Conservation (phyloP, 2,113 vertebrate genomes). For the Apodemus sylvaticus region DNA sequence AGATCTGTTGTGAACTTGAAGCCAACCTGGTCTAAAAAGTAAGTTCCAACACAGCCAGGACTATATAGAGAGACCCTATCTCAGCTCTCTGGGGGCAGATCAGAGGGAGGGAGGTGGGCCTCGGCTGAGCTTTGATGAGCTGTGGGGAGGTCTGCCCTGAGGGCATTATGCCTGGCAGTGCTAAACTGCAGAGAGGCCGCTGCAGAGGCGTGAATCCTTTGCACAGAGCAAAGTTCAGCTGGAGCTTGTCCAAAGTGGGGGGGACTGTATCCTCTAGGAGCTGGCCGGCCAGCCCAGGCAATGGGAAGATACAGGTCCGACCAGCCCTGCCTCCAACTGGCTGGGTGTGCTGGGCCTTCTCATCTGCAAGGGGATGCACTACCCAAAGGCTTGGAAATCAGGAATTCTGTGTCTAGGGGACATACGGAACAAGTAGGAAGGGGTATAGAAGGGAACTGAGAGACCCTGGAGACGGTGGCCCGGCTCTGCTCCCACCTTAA, state of each 20-base stretch:
- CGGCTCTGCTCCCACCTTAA: not conserved
- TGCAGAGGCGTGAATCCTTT: not conserved
- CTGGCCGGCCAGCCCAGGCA: not conserved
- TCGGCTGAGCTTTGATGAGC: not conserved
- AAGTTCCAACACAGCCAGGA: not conserved
- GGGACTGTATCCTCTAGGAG: not conserved
- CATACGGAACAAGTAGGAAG: not conserved
- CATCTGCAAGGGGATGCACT: not conserved
- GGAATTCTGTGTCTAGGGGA: not conserved
- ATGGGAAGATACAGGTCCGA: not conserved
- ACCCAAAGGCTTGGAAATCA: not conserved
- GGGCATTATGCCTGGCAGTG: not conserved
- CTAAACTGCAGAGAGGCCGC: not conserved
- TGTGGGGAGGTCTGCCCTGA: not conserved
- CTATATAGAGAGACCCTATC: not conserved
- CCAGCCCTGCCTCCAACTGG: not conserved
- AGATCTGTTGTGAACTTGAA: not conserved
- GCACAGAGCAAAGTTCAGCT: conserved; percentile 35
- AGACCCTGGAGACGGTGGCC: not conserved
- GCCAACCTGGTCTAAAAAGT: not conserved
- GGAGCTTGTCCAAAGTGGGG: not conserved
- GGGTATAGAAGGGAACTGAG: not conserved
- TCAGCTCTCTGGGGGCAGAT: not conserved
- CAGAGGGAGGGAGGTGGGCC: not conserved
- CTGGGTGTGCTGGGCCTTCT: not conserved